Evolutionary conservation across 1,140 invertebrate genomes (phyloP), one percentile per base, ranked within the genome.

Genomic region (Zaprionus vittiger): DNA sequence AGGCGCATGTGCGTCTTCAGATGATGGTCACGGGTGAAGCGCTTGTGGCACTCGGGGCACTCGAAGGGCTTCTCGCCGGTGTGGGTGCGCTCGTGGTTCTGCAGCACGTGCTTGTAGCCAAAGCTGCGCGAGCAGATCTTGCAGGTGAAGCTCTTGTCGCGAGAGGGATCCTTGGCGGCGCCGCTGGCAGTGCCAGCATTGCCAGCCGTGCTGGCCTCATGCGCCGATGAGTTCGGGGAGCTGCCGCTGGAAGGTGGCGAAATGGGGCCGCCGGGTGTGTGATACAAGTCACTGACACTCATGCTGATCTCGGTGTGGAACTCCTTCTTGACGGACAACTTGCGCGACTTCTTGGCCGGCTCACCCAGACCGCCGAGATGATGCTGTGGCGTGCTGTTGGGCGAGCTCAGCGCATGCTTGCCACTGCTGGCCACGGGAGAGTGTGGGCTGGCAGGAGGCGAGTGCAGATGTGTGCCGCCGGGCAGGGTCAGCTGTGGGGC

Each of bases 31-130:
- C 98, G 95, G 2, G 98, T 99, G 92, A 99, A 99, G 76, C 97
- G 95, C 92, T 99, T 98, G 80, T 98, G 96, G 93, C 98, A 99
- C 93, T 98, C 96, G 6, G 96, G 96, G 91, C 98, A 99, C 90
- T 98, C 97, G 93, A 99, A 99, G 0, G 98, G 98, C 86, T 99
- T 98, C 91, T 98, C 98, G 0, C 98, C 98, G 0, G 98, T 99
- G 92, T 99, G 98, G 0, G 98, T 99, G 60, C 98, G 95, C 78
- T 99, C 97, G 93, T 99, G 98, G 91, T 99, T 99, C 91, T 98
- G 97, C 20, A 98, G 93, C 3, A 99, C 98, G 93, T 99, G 98
- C 91, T 99, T 99, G 94, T 99, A 98, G 7, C 97, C 97, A 85
- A 98, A 99, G 2, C 96, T 96, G 63, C 97, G 95, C 47, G 96